Base-by-base conservation (phyloP, 1,140 invertebrate species). In the Leptopilina boulardi region DNA sequence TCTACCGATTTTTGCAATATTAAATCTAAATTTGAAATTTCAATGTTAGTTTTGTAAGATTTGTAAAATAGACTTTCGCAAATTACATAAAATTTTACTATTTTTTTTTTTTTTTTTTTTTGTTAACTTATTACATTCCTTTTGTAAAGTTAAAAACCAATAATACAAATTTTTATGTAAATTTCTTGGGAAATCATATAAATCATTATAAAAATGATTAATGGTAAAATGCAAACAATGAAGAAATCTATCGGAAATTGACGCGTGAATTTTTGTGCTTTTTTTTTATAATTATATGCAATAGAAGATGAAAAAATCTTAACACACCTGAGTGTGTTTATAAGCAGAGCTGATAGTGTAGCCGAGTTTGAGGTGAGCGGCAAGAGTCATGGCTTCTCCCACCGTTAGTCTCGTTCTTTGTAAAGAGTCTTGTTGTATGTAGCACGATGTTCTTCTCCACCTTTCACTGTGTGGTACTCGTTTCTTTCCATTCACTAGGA, bases 401-500 rank as follows among this genome's bases (percentile, higher is more conserved):
- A 98, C 96, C 0, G 95, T 96, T 1, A 98, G 91, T 75, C 94
- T 92, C 0, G 95, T 94, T 80, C 97, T 94, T 23, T 97, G 90
- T 59, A 97, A 89, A 85, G 97, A 96, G 79, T 98, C 96, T 89
- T 98, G 97, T 93, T 97, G 97, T 83, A 98, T 98, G 90, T 98
- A 98, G 84, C 95, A 95, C 4, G 96, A 96, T 70, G 96, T 93
- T 89, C 96, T 97, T 82, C 94, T 93, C 92, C 94, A 96, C 73
- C 88, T 88, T 78, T 92, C 89, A 34, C 94, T 92, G 75, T 94
- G 92, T 85, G 97, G 93, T 77, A 95, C 92, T 19, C 97, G 92
- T 4, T 93, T 90, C 80, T 94, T 93, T 6, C 95, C 95, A 85
- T 98, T 98, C 1, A 97, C 93, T 54, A 93, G 89, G 75, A 96